Evolutionary conservation across 1,140 invertebrate genomes (phyloP), one percentile per base, ranked within the genome.

Genomic region (Plectrocnemia conspersa): DNA sequence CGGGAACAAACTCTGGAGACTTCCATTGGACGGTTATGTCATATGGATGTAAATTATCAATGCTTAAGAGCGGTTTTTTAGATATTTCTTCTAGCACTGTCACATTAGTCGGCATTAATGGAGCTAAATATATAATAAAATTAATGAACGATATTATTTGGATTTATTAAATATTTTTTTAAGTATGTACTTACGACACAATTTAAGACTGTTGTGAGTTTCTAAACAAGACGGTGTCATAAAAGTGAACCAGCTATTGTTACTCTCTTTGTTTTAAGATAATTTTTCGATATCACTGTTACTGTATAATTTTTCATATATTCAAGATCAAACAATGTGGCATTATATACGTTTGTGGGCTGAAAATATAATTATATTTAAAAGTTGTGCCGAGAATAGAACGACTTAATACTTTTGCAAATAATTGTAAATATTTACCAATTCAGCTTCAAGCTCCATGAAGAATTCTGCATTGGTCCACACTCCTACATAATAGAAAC

Each of bases 21-120:
- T 64, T 35, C 76, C 76, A 78, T 3, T 3, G 53, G 0, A 78
- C 21, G 4, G 49, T 41, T 10, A 77, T 50, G 22, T 73, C 62
- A 47, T 64, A 67, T 11, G 52, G 24, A 21, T 46, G 47, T 32
- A 32, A 36, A 9, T 49, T 29, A 3, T 54, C 29, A 5, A 33
- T 25, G 11, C 27, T 33, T 10, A 54, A 53, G 3, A 68, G 21
- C 11, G 15, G 22, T 13, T 3, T 13, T 27, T 15, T 48, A 24
- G 45, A 33, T 13, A 23, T 3, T 23, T 61, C 66, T 52, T 62
- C 62, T 1, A 65, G 62, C 10, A 54, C 47, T 22, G 36, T 58
- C n/a, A 66, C 11, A 61, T 64, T 56, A 29, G 56, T 38, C 21
- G 68, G 66, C 6, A n/a, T 13, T 19, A 62, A 54, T 27, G 74